Percentiles rank a stretch among this genome's conserved stretches.
Evolutionary conservation across 2,797 vertebrate genomes (phyloP).

Genomic region (Lagorchestes hirsutus): DNA sequence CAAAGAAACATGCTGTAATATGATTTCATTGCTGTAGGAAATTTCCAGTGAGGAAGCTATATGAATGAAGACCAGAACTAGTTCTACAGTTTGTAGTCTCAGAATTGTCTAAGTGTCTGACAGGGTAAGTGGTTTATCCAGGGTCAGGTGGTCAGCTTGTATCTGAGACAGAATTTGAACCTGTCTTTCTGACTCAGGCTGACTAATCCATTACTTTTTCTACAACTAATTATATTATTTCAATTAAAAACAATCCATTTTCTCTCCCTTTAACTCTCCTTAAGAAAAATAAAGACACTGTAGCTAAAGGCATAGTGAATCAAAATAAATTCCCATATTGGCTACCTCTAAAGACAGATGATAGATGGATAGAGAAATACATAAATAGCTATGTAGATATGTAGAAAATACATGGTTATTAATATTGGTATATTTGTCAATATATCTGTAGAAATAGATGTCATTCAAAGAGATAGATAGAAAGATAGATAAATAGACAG

Average conservation of each 20-base stretch:
- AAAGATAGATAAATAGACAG: not conserved
- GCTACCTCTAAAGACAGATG: not conserved
- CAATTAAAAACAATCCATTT: not conserved
- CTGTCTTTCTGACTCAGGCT: not conserved
- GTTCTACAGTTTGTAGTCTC: not conserved
- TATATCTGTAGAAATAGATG: not conserved
- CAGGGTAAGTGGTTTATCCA: not conserved
- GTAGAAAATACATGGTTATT: not conserved
- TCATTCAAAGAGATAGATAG: not conserved
- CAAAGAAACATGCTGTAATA: not conserved
- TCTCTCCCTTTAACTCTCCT: not conserved
- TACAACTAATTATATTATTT: not conserved
- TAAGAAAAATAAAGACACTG: not conserved
- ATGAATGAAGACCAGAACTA: not conserved
- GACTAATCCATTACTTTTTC: not conserved
- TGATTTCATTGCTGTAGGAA: not conserved
- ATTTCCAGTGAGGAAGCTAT: not conserved
- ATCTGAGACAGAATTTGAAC: not conserved
- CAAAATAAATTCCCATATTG: not conserved
- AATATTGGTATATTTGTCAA: not conserved
- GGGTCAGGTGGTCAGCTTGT: not conserved
- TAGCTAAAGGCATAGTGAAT: not conserved
- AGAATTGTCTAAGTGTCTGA: not conserved
- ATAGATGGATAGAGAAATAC: not conserved
- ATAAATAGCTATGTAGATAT: no score